Evolutionary conservation across 2,113 vertebrate species (phyloP), one percentile per base, ranked within the genome.

Genomic region (Isichthys henryi): DNA sequence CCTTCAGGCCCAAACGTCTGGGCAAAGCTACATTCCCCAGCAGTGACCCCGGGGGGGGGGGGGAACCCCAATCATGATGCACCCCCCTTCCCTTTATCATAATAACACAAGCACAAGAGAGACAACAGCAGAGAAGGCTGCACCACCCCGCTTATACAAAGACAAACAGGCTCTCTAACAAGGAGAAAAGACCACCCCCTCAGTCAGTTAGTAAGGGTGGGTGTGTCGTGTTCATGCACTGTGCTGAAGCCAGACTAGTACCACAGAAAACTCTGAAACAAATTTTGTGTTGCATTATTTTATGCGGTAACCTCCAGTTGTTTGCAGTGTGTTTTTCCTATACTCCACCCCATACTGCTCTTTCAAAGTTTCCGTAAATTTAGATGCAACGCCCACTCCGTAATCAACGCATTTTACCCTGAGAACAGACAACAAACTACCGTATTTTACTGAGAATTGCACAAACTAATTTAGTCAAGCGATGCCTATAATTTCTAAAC

Each of bases 1-100:
- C 91, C 89, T 91, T 49, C 89, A 88, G 87, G 90, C 90, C 89
- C 91, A 84, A 48, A 9, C 92, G 93, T 87, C 86, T 82, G 13
- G 21, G 13, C 48, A 77, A 10, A 82, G 39, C 89, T 70, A 82
- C 89, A 91, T 92, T 93, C 91, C 90, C 21, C 8, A 48, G 91
- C 90, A 91, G 90, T 56, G 27, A 89, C 93, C 93, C 48, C 1
- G 23, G 2, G 0, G 92, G 84, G 39, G 7, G 82, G 31, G 1
- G 11, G n/a, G n/a, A n/a, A 15, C n/a, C 66, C 27, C 70, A 8
- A 39, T 66, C 8, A 53, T 56, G n/a, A 87, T 52, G 10, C 49
- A 87, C 88, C 86, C 84, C 21, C 45, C 46, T 35, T 9, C 58
- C 45, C 77, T 27, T 19, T 49, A 89, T 86, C 77, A 90, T 74